Conservation (phyloP, 2,888 invertebrate genomes). For the Macaria liturata region DNA sequence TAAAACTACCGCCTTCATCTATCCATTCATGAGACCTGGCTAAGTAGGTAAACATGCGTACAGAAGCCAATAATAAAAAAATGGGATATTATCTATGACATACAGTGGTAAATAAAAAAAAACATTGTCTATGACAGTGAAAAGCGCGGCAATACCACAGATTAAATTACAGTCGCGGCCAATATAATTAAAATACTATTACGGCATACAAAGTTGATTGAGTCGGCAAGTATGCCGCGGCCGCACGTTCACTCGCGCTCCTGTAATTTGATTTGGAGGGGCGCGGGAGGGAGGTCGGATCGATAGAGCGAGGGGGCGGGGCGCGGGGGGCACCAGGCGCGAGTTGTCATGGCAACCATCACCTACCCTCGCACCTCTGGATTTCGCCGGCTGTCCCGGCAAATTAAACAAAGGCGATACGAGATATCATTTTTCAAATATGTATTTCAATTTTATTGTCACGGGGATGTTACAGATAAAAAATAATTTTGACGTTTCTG, state of each 20-base stretch:
- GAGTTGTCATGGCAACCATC: conserved; percentile 80
- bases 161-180: conserved; percentile 36
- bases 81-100: too few species aligned
- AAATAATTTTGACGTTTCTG: too few species aligned
- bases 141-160: conserved; percentile 61
- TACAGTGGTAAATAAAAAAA: neutral
- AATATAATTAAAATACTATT: conserved; percentile 82
- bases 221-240: conserved; percentile 42
- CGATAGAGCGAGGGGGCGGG: conserved; percentile 51
- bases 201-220: conserved; percentile 79
- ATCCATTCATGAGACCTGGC: neutral
- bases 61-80: too few species aligned
- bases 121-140: conserved; percentile 49
- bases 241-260: conserved; percentile 51
- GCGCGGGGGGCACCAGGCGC: conserved; percentile 58
- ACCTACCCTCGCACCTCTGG: conserved; percentile 76
- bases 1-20: neutral
- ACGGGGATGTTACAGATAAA: too few species aligned
- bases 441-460: neutral
- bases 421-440: conserved; percentile 64
- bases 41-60: too few species aligned
- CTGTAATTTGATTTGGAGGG: conserved; percentile 82
- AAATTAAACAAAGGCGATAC: conserved; percentile 79
- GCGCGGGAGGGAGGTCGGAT: conserved; percentile 59
- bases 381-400: conserved; percentile 76